A percentile compares a stretch with the other conserved stretches of the same genome.
Evolutionary conservation across 2,113 vertebrate genomes (phyloP).

Genomic region (Panurus biarmicus): DNA sequence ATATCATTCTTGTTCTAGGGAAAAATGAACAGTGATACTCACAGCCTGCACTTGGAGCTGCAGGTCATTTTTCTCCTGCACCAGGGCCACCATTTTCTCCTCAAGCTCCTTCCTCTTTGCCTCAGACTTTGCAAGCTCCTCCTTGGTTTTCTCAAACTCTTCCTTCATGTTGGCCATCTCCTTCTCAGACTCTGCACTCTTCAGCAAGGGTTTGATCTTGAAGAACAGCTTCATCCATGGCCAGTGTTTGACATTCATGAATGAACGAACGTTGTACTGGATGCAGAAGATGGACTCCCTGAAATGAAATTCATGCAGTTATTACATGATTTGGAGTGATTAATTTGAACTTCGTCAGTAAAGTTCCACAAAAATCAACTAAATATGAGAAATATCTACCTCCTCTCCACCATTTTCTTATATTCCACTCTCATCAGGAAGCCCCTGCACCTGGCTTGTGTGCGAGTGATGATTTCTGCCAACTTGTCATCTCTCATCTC

Average conservation of each 20-base stretch:
- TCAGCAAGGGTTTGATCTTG: slow-evolving; percentile 84
- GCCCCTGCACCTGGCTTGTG: slow-evolving; percentile 82
- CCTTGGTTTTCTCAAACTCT: neutral
- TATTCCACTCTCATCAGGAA: slow-evolving; percentile 82
- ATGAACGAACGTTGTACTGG: slow-evolving; percentile 82
- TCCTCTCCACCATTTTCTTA: slow-evolving; percentile 79
- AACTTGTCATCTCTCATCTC: slow-evolving; percentile 86
- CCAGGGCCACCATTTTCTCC: slow-evolving; percentile 72
- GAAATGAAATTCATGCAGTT: neutral
- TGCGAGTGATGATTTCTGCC: slow-evolving; percentile 81
- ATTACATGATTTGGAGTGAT: neutral
- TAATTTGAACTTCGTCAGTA: neutral
- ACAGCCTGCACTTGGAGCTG: slow-evolving; percentile 85
- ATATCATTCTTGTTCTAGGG: neutral
- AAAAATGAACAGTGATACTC: neutral
- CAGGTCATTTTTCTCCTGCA: slow-evolving; percentile 86
- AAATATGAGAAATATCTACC: slow-evolving; percentile 38
- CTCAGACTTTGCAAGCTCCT: slow-evolving; percentile 75
- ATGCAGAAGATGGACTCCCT: slow-evolving; percentile 81
- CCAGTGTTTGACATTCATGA: slow-evolving; percentile 85
- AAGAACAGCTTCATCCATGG: slow-evolving; percentile 79
- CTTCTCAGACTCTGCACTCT: slow-evolving; percentile 17
- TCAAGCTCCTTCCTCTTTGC: slow-evolving; percentile 81
- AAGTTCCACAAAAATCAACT: neutral
- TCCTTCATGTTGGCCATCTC: neutral